These are phyloP conservation scores for Arbacia lixula DNA, from an alignment of 53 echinoderm and acorn worm species.

Conservation along the genomic window DNA sequence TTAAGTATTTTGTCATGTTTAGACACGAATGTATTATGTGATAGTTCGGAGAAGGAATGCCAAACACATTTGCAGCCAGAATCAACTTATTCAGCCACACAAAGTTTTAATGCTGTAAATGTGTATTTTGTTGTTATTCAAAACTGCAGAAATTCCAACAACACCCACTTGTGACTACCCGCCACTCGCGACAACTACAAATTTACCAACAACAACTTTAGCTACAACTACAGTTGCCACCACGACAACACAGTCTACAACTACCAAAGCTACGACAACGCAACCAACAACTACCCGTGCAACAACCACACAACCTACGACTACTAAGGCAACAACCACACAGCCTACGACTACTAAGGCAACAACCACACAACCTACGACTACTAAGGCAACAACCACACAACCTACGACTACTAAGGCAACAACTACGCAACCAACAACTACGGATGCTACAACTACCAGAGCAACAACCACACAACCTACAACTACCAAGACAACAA, in stretches of 20 bases:
- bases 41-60: no score
- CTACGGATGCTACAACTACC: slow-evolving; percentile 13
- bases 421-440: not conserved
- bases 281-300: slow-evolving; percentile 11
- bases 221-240: not conserved
- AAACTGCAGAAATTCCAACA: not conserved
- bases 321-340: not conserved
- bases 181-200: slow-evolving; percentile 2
- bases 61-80: no score
- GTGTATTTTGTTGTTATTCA: not conserved
- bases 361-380: not conserved
- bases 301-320: not conserved
- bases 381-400: not conserved
- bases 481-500: not conserved
- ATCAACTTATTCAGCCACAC: no score
- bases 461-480: not conserved
- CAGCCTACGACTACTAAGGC: not conserved
- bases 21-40: no score
- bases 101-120: no score
- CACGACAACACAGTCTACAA: not conserved
- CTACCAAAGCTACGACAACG: slow-evolving; percentile 2
- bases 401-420: not conserved
- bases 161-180: not conserved
- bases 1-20: no score
- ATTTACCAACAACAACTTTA: not conserved